Evolutionary conservation across 2,113 vertebrate genomes (phyloP), one percentile per base, ranked within the genome.

Genomic region (Otolemur garnettii): DNA sequence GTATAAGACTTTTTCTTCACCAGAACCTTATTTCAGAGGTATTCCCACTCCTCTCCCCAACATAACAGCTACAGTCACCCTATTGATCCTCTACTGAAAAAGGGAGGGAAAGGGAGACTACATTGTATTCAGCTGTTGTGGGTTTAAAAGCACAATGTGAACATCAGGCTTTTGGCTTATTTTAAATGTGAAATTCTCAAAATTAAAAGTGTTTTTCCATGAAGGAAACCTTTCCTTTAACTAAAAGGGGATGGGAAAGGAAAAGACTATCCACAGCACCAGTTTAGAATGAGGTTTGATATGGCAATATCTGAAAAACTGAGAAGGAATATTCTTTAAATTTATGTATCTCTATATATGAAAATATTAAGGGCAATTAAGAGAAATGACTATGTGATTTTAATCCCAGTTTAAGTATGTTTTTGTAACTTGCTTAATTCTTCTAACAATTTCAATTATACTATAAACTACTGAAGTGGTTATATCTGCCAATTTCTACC

Each of bases 241-340:
- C 74, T 85, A 72, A 93, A 59, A 79, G 33, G 79, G 68, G 62
- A 64, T 14, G 33, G 59, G 53, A 66, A 59, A 68, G 83, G 95
- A 57, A 88, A 88, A 96, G 90, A 90, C 91, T 72, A 96, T 88
- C 97, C 96, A 97, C 87, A 97, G 97, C 98, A 98, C 97, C 98
- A 97, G 96, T 96, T 97, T 94, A 96, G 97, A 98, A 97, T 95
- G 98, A 98, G 90, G 96, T 98, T 97, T 90, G 57, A 93, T 96
- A 94, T 96, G 98, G 95, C 97, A 81, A 96, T 97, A 97, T 97
- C 97, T 91, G 96, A 87, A 96, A 96, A 97, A 97, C 92, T 77
- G 80, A 81, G 64, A 92, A 96, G 80, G 50, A 75, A 84, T 33
- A 26, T 71, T 96, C 95, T 96, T 64, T 88, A 60, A 57, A 90